Conservation (phyloP, 2,888 invertebrate species). For the Unio delphinus region DNA sequence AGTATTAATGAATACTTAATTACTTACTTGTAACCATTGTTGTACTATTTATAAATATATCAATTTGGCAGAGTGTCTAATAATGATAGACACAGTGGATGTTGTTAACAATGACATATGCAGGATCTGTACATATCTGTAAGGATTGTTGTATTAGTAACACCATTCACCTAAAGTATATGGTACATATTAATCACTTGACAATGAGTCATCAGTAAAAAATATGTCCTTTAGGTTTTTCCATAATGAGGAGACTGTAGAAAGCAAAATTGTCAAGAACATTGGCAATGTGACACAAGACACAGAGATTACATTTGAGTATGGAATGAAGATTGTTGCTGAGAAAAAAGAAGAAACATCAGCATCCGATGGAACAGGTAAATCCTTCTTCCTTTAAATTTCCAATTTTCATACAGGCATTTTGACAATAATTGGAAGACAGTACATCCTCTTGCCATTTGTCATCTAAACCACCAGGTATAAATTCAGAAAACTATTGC, state of each 20-base stretch:
- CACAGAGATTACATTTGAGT: conserved; percentile 66
- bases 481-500: too few relatives aligned
- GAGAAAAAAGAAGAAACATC: not conserved
- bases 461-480: too few relatives aligned
- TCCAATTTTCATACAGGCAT: not conserved
- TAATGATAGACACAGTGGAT: too few relatives aligned
- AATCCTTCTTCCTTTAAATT: not conserved
- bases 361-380: not conserved
- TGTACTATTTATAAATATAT: too few relatives aligned
- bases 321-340: conserved; percentile 39
- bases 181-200: conserved; percentile 1
- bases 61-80: too few relatives aligned
- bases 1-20: too few relatives aligned
- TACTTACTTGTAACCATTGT: too few relatives aligned
- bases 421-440: not conserved
- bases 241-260: conserved; percentile 48
- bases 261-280: conserved; percentile 45
- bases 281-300: conserved; percentile 63
- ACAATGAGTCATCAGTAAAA: not conserved
- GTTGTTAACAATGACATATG: too few relatives aligned
- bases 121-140: too few relatives aligned
- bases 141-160: too few relatives aligned
- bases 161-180: not conserved
- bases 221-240: conserved; percentile 47
- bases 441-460: too few relatives aligned